Evolutionary conservation across 2,888 invertebrate species (phyloP), one percentile per base, ranked within the genome.

Genomic region (Conistra vaccinii): DNA sequence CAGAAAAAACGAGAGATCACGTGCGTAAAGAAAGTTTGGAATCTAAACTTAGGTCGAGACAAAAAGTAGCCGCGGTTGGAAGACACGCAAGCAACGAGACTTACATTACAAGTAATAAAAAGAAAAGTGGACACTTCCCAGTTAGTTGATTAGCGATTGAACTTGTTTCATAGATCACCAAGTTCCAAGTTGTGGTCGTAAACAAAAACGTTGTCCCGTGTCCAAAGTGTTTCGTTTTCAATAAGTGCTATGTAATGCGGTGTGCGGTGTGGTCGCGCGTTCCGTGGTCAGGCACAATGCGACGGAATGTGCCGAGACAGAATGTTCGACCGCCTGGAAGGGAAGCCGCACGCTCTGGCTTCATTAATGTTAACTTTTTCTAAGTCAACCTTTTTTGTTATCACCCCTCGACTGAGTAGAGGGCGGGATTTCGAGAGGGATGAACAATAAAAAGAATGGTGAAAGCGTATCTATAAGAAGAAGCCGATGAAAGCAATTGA

Each of bases 271-370:
- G 91, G 91, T 90, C 87, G 66, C 66, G 89, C 91, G 91, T 76
- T 80, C 74, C 83, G 85, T 76, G 83, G 90, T 86, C 82, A 83
- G 63, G 48, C 81, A 93, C 94, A 94, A 93, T 91, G 88, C 88
- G 68, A 32, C 76, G 92, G 95, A 95, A 95, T 95, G 94, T 86
- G 87, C 89, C 89, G 87, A 76, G 87, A 84, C 88, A 77, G 88
- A 91, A 90, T 89, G 90, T 85, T 83, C 90, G 91, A 89, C 91
- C 90, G 89, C 91, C 91, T 89, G 89, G 89, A 88, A 88, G 88
- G 78, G 78, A 83, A 82, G 81, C 79, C 81, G 74, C 85, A 80
- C 71, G 81, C 80, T 73, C 62, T 60, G 85, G 71, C 83, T 87
- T 85, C 81, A 77, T 84, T 82, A 80, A 76, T 60, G 62, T 67